These are phyloP conservation scores for Cristatella mucedo DNA, from an alignment of 2,888 invertebrate genomes.

Conservation along the genomic window DNA sequence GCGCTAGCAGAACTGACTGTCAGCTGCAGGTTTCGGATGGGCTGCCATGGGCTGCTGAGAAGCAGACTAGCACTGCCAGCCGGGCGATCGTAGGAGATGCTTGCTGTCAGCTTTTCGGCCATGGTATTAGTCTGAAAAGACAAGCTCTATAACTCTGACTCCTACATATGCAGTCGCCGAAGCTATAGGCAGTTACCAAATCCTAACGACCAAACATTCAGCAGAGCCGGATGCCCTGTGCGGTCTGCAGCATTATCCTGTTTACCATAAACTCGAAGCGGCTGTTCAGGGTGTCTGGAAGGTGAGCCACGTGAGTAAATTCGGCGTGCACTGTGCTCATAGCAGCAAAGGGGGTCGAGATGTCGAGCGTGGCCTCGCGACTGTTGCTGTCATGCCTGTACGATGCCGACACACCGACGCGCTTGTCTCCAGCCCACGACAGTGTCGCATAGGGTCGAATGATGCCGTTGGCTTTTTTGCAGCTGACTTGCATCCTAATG, in stretches of 20 bases:
- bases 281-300: background rate
- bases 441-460: too few species aligned
- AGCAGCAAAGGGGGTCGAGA: constrained; percentile 4
- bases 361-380: constrained; percentile 2
- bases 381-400: background rate
- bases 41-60: background rate
- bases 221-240: too few species aligned
- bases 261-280: constrained; percentile 5
- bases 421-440: constrained; percentile 14
- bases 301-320: background rate
- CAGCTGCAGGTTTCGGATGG: background rate
- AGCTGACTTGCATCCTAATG: too few species aligned
- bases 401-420: constrained; percentile 10
- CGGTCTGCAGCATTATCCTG: too few species aligned
- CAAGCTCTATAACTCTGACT: too few species aligned
- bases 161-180: too few species aligned
- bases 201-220: too few species aligned
- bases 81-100: background rate
- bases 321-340: background rate
- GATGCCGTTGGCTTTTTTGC: too few species aligned
- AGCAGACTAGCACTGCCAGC: background rate
- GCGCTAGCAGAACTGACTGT: background rate
- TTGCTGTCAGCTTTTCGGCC: background rate
- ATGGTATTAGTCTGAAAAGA: background rate
- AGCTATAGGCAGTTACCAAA: too few species aligned